Conservation (phyloP, 1,140 invertebrate species). For the Cydia splendana region DNA sequence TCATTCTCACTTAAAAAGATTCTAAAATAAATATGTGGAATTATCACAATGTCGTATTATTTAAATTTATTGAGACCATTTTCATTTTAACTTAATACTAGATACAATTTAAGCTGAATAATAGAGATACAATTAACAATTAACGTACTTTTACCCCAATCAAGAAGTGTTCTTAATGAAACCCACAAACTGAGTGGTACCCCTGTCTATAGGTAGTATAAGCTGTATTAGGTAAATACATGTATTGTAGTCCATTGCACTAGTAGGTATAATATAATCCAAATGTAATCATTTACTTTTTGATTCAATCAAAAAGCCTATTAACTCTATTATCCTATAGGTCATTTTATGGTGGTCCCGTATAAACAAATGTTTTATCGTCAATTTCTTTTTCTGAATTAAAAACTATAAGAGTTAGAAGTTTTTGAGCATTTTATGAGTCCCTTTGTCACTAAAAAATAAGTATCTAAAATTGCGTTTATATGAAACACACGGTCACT, state of each 20-base stretch:
- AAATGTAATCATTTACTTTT: neutral
- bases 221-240: no score
- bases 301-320: neutral
- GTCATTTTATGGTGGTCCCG: neutral
- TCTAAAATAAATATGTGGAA: neutral
- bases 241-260: no score
- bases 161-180: neutral
- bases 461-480: no score
- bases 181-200: neutral
- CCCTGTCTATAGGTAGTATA: no score
- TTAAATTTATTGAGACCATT: neutral
- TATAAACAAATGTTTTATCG: no score
- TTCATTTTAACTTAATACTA: neutral
- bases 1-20: neutral
- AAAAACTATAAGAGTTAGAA: no score
- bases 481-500: no score
- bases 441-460: no score
- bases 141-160: neutral
- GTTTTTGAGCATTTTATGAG: no score
- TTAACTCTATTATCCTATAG: neutral
- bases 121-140: neutral
- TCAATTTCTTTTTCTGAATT: no score
- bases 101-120: neutral
- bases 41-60: constrained; percentile 14
- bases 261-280: neutral